These are phyloP conservation scores for Rhizomys pruinosus DNA, from an alignment of 2,113 vertebrate genomes.

Conservation along the genomic window DNA sequence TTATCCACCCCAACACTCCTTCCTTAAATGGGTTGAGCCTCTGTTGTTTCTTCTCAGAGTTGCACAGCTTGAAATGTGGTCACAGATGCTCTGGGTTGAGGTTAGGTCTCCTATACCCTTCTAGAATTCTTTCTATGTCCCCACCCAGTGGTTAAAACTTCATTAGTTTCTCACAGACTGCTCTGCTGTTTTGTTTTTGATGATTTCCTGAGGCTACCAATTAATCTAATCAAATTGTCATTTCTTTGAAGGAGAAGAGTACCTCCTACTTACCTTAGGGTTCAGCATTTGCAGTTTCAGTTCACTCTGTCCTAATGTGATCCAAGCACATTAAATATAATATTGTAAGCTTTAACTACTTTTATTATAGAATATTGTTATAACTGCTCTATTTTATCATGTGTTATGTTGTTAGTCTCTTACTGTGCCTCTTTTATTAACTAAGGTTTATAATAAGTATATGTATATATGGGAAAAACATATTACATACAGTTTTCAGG, in stretches of 20 bases:
- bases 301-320: neutral
- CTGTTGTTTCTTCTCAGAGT: neutral
- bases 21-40: neutral
- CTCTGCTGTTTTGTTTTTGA: neutral
- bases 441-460: neutral
- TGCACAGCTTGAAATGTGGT: neutral
- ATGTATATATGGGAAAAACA: neutral
- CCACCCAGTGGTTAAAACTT: neutral
- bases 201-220: neutral
- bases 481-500: neutral
- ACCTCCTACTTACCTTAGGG: neutral
- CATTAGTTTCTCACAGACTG: neutral
- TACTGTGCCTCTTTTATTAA: neutral
- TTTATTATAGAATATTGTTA: neutral
- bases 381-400: neutral
- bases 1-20: neutral
- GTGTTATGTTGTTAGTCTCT: neutral
- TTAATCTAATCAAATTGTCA: neutral
- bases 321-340: neutral
- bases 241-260: neutral
- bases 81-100: neutral
- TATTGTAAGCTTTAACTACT: neutral
- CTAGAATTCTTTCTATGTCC: neutral
- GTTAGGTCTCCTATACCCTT: neutral
- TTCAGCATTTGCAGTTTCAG: neutral